A percentile compares a stretch with the other conserved stretches of the same genome.
Conservation (phyloP, 2,113 vertebrate species). For the Cebidichthys violaceus region DNA sequence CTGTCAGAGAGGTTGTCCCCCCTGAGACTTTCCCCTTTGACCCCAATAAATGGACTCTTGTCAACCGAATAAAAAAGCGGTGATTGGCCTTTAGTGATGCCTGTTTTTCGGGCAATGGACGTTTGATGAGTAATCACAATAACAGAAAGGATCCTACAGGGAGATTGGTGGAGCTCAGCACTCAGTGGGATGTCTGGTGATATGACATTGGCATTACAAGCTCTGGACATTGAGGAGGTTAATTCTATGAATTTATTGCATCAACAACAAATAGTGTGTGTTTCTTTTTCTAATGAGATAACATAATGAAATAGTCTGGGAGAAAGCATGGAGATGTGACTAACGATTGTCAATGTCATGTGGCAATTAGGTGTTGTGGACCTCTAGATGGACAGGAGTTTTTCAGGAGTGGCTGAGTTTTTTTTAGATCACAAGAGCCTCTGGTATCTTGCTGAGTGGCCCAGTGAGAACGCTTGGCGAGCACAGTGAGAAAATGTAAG, state of each 20-base stretch:
- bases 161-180: conserved; percentile 19
- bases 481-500: conserved; percentile 58
- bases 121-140: conserved; percentile 58
- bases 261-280: background rate
- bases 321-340: background rate
- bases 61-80: conserved; percentile 70
- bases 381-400: conserved; percentile 19
- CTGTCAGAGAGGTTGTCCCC: conserved; percentile 69
- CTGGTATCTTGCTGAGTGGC: conserved; percentile 36
- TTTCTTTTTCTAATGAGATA: conserved; percentile 1
- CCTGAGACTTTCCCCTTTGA: conserved; percentile 80
- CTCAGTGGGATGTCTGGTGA: conserved; percentile 34
- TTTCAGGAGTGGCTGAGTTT: conserved; percentile 28
- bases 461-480: conserved; percentile 23
- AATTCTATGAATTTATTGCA: background rate
- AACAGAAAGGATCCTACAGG: conserved; percentile 31
- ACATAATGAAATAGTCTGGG: background rate
- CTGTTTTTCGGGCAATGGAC: conserved; percentile 60
- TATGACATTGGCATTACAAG: conserved; percentile 17
- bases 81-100: conserved; percentile 77
- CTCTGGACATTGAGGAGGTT: conserved; percentile 4
- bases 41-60: conserved; percentile 81
- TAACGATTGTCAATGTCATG: conserved; percentile 12
- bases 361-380: background rate
- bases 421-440: conserved; percentile 33